Evolutionary conservation across 2,888 invertebrate species (phyloP).

Genomic region (Pseudococcus viburni): DNA sequence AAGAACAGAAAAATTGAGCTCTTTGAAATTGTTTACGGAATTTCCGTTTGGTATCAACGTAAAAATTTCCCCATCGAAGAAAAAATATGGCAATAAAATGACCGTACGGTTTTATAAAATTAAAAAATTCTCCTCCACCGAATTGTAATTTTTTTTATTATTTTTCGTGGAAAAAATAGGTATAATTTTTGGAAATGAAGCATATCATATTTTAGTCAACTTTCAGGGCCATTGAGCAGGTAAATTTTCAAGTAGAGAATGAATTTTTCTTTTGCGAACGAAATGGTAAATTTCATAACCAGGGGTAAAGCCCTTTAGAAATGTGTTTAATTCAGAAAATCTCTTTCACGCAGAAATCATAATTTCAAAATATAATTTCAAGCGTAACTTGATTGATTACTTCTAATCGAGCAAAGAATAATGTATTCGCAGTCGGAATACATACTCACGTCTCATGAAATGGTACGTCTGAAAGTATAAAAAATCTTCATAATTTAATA

Average conservation of each 20-base stretch:
- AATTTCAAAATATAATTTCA: neutral
- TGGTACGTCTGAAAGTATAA: neutral
- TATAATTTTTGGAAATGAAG: too few relatives aligned
- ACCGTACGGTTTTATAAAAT: neutral
- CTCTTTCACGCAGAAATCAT: neutral
- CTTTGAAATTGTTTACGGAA: neutral
- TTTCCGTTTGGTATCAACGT: neutral
- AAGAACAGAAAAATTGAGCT: neutral
- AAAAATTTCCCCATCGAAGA: neutral
- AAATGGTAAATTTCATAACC: too few relatives aligned
- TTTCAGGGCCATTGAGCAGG: too few relatives aligned
- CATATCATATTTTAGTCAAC: too few relatives aligned
- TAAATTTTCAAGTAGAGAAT: too few relatives aligned
- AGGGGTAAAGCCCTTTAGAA: too few relatives aligned
- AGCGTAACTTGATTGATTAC: neutral
- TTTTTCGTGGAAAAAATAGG: too few relatives aligned
- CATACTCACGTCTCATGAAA: neutral
- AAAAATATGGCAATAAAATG: neutral
- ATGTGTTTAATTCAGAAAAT: too few relatives aligned
- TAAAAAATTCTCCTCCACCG: too few relatives aligned
- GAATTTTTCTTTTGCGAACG: too few relatives aligned
- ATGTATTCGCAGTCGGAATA: neutral
- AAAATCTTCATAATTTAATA: slow-evolving; percentile 31
- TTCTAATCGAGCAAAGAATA: slow-evolving; percentile 12
- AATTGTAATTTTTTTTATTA: too few relatives aligned